A percentile compares a stretch with the other conserved stretches of the same genome.
Conservation (phyloP, 2,113 vertebrate genomes). For the Xyrauchen texanus region DNA sequence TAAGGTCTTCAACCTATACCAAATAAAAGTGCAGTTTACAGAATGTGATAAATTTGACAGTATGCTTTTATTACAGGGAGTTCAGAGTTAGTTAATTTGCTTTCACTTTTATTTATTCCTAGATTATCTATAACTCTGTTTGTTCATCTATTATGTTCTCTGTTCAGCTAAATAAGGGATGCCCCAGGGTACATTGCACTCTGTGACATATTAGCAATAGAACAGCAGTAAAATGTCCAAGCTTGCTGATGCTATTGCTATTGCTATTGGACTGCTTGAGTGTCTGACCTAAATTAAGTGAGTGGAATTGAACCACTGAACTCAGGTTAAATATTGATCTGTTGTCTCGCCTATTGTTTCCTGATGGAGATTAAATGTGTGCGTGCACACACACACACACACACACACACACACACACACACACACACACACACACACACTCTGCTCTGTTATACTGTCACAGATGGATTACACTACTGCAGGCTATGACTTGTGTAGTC, state of each 20-base stretch:
- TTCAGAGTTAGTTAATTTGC: neutral
- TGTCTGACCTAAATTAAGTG: constrained; percentile 5
- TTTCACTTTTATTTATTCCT: neutral
- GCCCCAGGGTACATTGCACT: neutral
- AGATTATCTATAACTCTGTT: neutral
- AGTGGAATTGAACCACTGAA: neutral
- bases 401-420: too few relatives aligned
- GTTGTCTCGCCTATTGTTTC: constrained; percentile 8
- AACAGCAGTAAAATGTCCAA: constrained; percentile 7
- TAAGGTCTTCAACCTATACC: constrained; percentile 3
- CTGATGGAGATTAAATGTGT: constrained; percentile 22
- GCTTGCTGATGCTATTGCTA: neutral
- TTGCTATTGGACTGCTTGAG: neutral
- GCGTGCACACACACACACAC: neutral
- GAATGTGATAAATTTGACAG: neutral
- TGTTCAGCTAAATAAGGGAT: constrained; percentile 13
- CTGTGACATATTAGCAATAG: constrained; percentile 28
- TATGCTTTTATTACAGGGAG: neutral
- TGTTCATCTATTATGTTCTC: constrained; percentile 28
- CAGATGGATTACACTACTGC: constrained; percentile 29
- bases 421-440: too few relatives aligned
- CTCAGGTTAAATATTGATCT: constrained; percentile 11
- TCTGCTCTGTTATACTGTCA: neutral
- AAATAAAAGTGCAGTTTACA: neutral
- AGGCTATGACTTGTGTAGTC: neutral